Base-by-base conservation (phyloP, 2,113 vertebrate genomes). In the Pelmatolapia mariae region DNA sequence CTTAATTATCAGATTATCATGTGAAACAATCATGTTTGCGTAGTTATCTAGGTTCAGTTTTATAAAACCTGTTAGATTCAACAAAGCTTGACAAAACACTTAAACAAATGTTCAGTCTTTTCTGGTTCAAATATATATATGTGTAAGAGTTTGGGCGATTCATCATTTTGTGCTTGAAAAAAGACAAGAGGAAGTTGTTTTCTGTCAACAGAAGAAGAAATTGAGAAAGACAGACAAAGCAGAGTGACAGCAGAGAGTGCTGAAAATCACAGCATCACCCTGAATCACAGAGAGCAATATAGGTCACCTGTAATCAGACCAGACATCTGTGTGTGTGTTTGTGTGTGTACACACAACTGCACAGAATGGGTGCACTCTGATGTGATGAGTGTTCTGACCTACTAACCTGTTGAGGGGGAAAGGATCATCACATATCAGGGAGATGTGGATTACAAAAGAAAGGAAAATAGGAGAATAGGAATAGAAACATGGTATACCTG, bases 251-350 rank as follows among this genome's bases (percentile, higher is more conserved):
- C 5, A 9, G 38, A 24, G 26, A 24, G 1, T 15, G 5, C 13
- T 2, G 11, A 78, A 22, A 83, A 59, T 26, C 5, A 66, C 79
- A 33, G 83, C 61, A 68, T 80, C 47, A 53, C 4, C n/a, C 47
- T 18, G 76, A 82, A 45, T 81, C 54, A 45, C 56, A 84, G 63
- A 84, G 61, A 71, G 33, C 19, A 22, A 91, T 86, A 81, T 93
- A 86, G 89, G 87, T 91, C 90, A 91, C 63, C 82, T 86, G 73
- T 87, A 89, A 93, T 80, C 91, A 84, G 87, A 89, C 81, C 87
- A 79, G 81, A 68, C 71, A 50, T 86, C 84, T 66, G 84, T 45
- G 71, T 81, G 15, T 31, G 15, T 45, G 22, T 66, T 71, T 52
- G n/a, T 80, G 33, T 26, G 53, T 59, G 59, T 54, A 7, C 18